phyloP scores from a whole-genome alignment of 1,140 invertebrate species.

The Aphis gossypii region DNA sequence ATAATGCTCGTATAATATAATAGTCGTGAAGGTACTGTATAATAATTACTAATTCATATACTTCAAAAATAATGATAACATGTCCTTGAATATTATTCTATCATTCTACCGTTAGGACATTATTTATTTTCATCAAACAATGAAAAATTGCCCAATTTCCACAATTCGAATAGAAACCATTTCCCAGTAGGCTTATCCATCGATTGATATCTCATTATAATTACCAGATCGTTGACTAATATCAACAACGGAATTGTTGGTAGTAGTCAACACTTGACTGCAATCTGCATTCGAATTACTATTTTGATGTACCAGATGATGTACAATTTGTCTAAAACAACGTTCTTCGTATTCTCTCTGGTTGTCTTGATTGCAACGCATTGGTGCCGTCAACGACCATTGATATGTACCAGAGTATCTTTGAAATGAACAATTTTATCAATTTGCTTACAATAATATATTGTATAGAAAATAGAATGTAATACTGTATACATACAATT shows the following conservation, averaged over 20 bases:
- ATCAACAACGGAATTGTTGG: background rate
- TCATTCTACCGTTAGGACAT: too few relatives aligned
- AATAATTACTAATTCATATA: too few relatives aligned
- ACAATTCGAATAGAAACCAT: too few relatives aligned
- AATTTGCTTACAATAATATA: background rate
- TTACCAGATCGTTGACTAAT: constrained; percentile 3
- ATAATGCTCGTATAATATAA: too few relatives aligned
- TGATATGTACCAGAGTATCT: constrained; percentile 62
- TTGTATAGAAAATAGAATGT: background rate
- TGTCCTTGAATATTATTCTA: too few relatives aligned
- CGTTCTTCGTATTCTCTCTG: constrained; percentile 83
- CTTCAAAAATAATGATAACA: too few relatives aligned
- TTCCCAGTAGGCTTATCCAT: too few relatives aligned
- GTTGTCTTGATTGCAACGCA: constrained; percentile 83
- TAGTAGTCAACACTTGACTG: constrained; percentile 49
- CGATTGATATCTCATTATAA: background rate
- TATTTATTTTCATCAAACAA: too few relatives aligned
- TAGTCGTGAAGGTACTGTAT: too few relatives aligned
- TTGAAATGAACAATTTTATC: background rate
- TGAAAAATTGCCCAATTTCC: too few relatives aligned
- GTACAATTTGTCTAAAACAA: constrained; percentile 73
- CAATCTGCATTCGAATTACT: constrained; percentile 63
- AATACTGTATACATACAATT: background rate
- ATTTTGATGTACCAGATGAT: constrained; percentile 65
- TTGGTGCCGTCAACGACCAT: constrained; percentile 77